phyloP scores from a whole-genome alignment of 1,140 invertebrate genomes.

The Drosophila erecta region DNA sequence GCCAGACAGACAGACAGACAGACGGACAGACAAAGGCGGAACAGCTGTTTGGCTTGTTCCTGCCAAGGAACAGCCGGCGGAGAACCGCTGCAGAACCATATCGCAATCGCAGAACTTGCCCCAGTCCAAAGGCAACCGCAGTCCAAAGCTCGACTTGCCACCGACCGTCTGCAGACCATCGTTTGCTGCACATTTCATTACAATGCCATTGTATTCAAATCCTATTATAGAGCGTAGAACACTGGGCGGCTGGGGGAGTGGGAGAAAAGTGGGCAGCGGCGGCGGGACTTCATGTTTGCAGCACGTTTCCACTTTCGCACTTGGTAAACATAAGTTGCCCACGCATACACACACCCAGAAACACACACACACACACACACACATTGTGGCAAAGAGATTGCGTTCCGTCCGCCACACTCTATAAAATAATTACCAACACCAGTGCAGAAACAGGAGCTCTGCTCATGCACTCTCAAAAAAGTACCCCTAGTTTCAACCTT shows the following conservation, averaged over 20 bases:
- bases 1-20: constrained; percentile 18
- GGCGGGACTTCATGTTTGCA: constrained; percentile 74
- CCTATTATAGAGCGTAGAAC: constrained; percentile 77
- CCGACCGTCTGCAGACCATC: constrained; percentile 51
- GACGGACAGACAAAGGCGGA: constrained; percentile 43
- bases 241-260: constrained; percentile 17
- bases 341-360: constrained; percentile 50
- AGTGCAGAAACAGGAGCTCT: constrained; percentile 22
- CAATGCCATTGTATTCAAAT: constrained; percentile 82
- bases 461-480: neutral
- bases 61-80: constrained; percentile 26
- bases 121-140: constrained; percentile 48
- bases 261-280: constrained; percentile 6
- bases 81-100: constrained; percentile 16
- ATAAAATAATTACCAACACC: constrained; percentile 81
- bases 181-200: constrained; percentile 82
- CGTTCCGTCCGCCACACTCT: constrained; percentile 51
- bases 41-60: constrained; percentile 77
- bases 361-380: no score
- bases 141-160: constrained; percentile 57
- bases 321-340: constrained; percentile 79
- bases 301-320: constrained; percentile 81
- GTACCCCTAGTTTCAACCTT: neutral
- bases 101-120: constrained; percentile 13
- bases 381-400: constrained; percentile 12